Evolutionary conservation across 2,797 vertebrate species (phyloP).

Genomic region (Carcharodon carcharias): DNA sequence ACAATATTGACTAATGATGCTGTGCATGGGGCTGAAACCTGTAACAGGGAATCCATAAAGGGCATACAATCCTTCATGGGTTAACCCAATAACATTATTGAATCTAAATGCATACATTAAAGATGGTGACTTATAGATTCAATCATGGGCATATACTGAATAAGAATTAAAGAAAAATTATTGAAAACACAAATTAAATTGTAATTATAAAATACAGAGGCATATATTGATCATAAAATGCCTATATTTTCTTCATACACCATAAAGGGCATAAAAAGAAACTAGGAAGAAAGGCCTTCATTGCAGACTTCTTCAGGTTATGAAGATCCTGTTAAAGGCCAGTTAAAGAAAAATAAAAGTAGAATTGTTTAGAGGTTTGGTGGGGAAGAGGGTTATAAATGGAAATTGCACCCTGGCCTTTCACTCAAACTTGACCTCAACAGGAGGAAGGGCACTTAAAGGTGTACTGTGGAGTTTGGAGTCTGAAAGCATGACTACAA

Average conservation of each 20-base stretch:
- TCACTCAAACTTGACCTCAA: not conserved
- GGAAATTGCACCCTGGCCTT: not conserved
- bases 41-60: not conserved
- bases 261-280: not conserved
- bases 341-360: not conserved
- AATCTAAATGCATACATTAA: not conserved
- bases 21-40: not conserved
- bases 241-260: not conserved
- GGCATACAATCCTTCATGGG: not conserved
- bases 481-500: not conserved
- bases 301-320: not conserved
- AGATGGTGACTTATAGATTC: not conserved
- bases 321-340: not conserved
- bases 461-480: not conserved
- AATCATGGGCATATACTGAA: not conserved
- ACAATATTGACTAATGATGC: not conserved
- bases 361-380: not conserved
- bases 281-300: not conserved
- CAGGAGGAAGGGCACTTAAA: not conserved
- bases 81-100: not conserved
- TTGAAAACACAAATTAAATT: not conserved
- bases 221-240: not conserved
- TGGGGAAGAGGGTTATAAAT: not conserved
- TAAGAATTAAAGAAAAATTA: slow-evolving; percentile 8
- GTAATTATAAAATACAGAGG: not conserved